phyloP scores from a whole-genome alignment of 1,140 invertebrate genomes.

The Nilaparvata lugens region DNA sequence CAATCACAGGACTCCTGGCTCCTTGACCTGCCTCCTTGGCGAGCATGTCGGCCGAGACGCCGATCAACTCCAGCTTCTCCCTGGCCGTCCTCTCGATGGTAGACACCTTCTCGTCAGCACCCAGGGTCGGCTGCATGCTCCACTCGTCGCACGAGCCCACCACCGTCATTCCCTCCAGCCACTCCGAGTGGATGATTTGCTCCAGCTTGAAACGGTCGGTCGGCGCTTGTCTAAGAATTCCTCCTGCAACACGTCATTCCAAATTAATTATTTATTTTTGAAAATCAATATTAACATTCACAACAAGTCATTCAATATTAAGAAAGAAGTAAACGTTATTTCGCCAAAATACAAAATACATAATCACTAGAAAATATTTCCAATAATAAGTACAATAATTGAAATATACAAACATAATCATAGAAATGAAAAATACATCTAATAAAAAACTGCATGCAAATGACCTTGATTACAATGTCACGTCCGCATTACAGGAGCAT shows the following conservation, averaged over 20 bases:
- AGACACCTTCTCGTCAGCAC: constrained; percentile 11
- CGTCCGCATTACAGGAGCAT: no score
- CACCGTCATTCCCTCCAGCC: constrained; percentile 37
- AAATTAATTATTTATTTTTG: no score
- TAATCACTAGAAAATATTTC: no score
- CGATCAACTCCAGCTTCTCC: constrained; percentile 38
- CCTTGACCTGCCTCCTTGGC: constrained; percentile 37
- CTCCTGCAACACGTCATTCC: constrained; percentile 32
- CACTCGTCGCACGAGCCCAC: constrained; percentile 27
- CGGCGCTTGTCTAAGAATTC: constrained; percentile 41
- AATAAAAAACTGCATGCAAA: no score
- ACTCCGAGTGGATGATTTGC: constrained; percentile 41
- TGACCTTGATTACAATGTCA: no score
- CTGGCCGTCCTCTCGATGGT: constrained; percentile 25
- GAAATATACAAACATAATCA: no score
- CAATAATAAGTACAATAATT: no score
- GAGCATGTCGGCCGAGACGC: constrained; percentile 43
- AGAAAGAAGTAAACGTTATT: no score
- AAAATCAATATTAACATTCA: no score
- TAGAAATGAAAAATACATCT: no score
- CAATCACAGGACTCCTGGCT: constrained; percentile 43
- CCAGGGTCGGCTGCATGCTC: constrained; percentile 23
- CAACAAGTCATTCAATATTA: no score
- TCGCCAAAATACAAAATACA: no score
- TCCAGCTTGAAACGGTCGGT: constrained; percentile 39